Base-by-base conservation (phyloP, 2,888 invertebrate genomes). In the Pyrrhosoma nymphula region DNA sequence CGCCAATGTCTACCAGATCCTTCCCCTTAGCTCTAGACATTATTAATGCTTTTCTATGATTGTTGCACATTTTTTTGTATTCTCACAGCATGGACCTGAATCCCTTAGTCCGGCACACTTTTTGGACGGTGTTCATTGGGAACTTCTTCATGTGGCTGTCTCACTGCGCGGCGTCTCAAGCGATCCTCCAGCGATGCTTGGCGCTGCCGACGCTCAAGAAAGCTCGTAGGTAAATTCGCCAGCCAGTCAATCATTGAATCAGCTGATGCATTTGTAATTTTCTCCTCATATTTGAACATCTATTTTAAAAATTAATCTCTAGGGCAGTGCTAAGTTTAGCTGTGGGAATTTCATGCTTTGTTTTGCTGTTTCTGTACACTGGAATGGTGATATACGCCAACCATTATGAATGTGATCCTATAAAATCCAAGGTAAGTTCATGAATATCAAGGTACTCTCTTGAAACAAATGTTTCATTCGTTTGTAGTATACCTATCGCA, bases 301-400 rank as follows among this genome's bases (percentile, higher is more conserved):
- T 82, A 0, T 82, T 69, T 69, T n/a, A n/a, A 26, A 69, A 69
- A 90, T 56, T 91, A 2, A 30, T 91, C 97, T 97, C 95, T 97
- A 98, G 98, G 96, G 98, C 98, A n/a, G 97, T 98, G 96, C 97
- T 98, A 97, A 98, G 98, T 95, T 98, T 99, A 97, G 98, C 98
- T 0, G 97, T 98, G 3, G 99, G 99, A 0, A 98, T 99, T 95
- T 97, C 98, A 95, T 97, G 97, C 20, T 98, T 99, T 56, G 98
- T 99, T 0, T 97, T 98, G 0, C 97, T 99, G 96, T 98, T 99
- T 96, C 98, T 98, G 96, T 98, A 98, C 96, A 98, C 98, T 95
- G 99, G 99, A 0, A 97, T 99, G 18, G 98, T 99, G 0, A 98
- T 99, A 96, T 99, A 98, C 96, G 99, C 99, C 0, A 98, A 98